These are phyloP conservation scores for Lophotis ruficrista DNA, from an alignment of 2,113 vertebrate species.

Conservation along the genomic window DNA sequence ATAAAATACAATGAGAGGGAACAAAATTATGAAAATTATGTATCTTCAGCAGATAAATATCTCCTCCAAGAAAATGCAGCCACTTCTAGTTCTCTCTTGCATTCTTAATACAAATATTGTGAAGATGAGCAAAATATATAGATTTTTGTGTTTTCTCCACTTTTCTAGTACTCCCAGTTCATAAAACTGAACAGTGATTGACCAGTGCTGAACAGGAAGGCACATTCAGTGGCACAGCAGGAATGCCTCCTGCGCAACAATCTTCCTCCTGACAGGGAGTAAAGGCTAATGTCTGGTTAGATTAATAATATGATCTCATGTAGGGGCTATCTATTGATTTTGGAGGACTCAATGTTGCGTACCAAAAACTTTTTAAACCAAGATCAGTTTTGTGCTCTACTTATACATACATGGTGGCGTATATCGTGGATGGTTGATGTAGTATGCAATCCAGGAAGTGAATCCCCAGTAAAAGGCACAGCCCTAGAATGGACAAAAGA, in stretches of 20 bases:
- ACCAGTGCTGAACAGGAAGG: accelerated
- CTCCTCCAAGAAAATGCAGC: neutral
- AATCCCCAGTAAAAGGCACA: slow-evolving; percentile 83
- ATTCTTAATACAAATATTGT: neutral
- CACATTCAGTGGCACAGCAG: neutral
- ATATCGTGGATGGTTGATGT: slow-evolving; percentile 81
- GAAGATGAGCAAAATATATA: neutral
- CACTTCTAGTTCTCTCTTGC: neutral
- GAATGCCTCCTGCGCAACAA: neutral
- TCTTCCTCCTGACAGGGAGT: neutral
- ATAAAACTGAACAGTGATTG: accelerated
- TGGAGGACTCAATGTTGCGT: neutral
- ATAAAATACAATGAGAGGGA: neutral
- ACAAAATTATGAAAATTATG: neutral
- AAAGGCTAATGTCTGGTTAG: neutral
- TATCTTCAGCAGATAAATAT: neutral
- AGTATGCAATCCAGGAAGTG: slow-evolving; percentile 80
- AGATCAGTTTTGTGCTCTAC: neutral
- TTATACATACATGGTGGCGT: slow-evolving; percentile 80
- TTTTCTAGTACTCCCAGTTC: neutral
- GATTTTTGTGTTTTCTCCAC: neutral
- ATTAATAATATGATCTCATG: neutral
- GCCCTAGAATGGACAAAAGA: slow-evolving; percentile 66
- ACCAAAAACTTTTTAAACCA: neutral
- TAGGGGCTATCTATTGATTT: neutral